Conservation (phyloP, 2,888 invertebrate genomes). For the Glaucopsyche alexis region DNA sequence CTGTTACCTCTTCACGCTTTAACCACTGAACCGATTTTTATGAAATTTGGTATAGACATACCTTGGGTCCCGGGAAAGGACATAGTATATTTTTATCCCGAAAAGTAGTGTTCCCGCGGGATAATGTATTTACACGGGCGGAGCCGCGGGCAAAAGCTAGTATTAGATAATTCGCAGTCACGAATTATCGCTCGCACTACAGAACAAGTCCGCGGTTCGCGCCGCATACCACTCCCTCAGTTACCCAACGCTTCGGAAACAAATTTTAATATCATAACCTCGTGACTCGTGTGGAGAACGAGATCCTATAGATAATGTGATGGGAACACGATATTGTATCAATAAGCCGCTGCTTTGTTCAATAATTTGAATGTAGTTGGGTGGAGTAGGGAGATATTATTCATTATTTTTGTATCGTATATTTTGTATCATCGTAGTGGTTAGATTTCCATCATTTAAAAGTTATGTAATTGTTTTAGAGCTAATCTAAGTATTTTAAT, state of each 20-base stretch:
- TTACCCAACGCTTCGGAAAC: constrained; percentile 62
- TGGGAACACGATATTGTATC: constrained; percentile 29
- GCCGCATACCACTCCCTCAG: constrained; percentile 53
- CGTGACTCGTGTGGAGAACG: constrained; percentile 52
- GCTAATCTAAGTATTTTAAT: too few species aligned
- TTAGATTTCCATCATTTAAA: too few species aligned
- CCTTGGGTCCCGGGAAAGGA: too few species aligned
- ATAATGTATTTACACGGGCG: too few species aligned
- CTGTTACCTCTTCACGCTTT: too few species aligned
- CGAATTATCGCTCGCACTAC: constrained; percentile 24
- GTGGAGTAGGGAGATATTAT: background rate
- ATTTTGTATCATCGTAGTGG: too few species aligned
- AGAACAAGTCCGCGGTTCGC: constrained; percentile 15
- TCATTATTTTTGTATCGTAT: background rate
- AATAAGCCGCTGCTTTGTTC: constrained; percentile 10
- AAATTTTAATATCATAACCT: constrained; percentile 68
- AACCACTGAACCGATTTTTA: too few species aligned
- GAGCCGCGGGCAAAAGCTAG: too few species aligned
- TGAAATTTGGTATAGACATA: too few species aligned
- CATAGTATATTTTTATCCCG: too few species aligned
- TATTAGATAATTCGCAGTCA: background rate
- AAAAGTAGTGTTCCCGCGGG: too few species aligned
- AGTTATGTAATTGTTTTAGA: too few species aligned
- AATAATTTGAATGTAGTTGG: background rate
- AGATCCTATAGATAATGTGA: constrained; percentile 35